Conservation (phyloP, 2,113 vertebrate genomes). For the Beaufortia kweichowensis region DNA sequence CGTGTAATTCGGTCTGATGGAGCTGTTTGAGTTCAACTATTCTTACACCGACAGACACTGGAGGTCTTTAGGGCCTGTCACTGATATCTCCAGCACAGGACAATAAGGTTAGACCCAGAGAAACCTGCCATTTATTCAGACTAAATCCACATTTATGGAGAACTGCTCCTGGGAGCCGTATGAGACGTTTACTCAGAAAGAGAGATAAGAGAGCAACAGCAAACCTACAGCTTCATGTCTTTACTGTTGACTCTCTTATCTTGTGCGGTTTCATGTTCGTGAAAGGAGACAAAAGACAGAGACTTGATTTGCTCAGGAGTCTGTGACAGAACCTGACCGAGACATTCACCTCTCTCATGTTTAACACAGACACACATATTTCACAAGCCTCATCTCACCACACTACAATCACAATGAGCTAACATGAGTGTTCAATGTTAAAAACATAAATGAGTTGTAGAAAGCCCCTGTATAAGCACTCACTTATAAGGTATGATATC, state of each 20-base stretch:
- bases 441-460: too few species aligned
- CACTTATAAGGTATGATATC: too few species aligned
- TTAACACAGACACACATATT: constrained; percentile 49
- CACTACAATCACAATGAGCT: not conserved
- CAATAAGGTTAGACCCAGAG: constrained; percentile 44
- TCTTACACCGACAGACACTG: constrained; percentile 2
- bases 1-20: not conserved
- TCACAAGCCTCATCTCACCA: constrained; percentile 52
- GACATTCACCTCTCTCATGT: constrained; percentile 48
- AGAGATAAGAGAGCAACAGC: too few species aligned
- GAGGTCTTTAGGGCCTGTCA: constrained; percentile 6
- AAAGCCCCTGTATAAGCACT: too few species aligned
- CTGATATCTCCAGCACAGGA: not conserved
- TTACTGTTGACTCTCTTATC: constrained; percentile 55
- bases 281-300: constrained; percentile 50
- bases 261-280: constrained; percentile 60
- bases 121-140: constrained; percentile 27
- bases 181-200: too few species aligned
- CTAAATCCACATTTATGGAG: not conserved
- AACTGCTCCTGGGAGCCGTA: constrained; percentile 35
- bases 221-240: constrained; percentile 41
- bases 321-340: not conserved
- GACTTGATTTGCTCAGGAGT: constrained; percentile 51
- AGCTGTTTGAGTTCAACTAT: not conserved
- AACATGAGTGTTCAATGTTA: too few species aligned